Evolutionary conservation across 2,888 invertebrate genomes (phyloP).

Genomic region (Anorthoa munda): DNA sequence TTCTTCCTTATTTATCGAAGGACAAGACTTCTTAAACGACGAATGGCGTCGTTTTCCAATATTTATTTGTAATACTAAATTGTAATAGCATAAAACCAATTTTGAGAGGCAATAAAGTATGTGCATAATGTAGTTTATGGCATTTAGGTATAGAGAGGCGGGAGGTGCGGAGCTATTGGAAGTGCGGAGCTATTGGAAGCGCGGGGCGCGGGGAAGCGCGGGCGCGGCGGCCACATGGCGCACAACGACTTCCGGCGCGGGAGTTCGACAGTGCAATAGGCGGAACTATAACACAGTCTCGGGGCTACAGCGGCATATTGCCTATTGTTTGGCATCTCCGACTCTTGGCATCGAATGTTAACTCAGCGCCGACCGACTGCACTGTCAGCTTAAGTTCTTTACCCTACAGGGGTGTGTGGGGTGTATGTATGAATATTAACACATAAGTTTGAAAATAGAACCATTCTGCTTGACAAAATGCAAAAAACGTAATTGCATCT

Average conservation of each 20-base stretch:
- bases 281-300: slow-evolving; percentile 81
- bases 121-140: slow-evolving; percentile 54
- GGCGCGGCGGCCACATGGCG: slow-evolving; percentile 64
- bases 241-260: slow-evolving; percentile 84
- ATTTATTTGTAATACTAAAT: slow-evolving; percentile 63
- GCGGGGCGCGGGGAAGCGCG: slow-evolving; percentile 36
- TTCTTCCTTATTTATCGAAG: slow-evolving; percentile 15
- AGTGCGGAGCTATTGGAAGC: slow-evolving; percentile 1
- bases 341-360: slow-evolving; percentile 88
- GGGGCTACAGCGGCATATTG: slow-evolving; percentile 83
- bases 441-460: slow-evolving; percentile 74
- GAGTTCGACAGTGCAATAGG: slow-evolving; percentile 81
- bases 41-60: slow-evolving; percentile 45
- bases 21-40: slow-evolving; percentile 12
- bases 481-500: slow-evolving; percentile 40
- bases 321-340: slow-evolving; percentile 90
- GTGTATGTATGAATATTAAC: slow-evolving; percentile 87
- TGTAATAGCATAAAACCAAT: slow-evolving; percentile 68
- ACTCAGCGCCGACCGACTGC: slow-evolving; percentile 79
- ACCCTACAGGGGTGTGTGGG: too few species aligned
- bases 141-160: slow-evolving; percentile 37
- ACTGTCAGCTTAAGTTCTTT: slow-evolving; percentile 86
- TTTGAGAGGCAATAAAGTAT: slow-evolving; percentile 71
- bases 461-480: slow-evolving; percentile 68
- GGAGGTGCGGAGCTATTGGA: slow-evolving; percentile 39